Conservation (phyloP, 2,888 invertebrate genomes). For the Caenorhabditis drosophilae region DNA sequence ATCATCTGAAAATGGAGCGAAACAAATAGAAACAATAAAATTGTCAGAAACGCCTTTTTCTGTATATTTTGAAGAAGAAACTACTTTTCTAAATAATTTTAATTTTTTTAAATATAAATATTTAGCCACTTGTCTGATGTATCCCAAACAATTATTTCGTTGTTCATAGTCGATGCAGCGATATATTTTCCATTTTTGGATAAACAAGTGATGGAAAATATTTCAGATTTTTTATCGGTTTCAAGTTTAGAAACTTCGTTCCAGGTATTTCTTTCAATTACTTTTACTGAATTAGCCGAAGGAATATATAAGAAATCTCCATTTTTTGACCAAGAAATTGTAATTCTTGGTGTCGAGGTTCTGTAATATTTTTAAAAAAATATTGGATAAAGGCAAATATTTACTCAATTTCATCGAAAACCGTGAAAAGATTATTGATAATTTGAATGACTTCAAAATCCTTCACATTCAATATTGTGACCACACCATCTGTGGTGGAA, state of each 20-base stretch:
- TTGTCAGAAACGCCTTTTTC: slow-evolving; percentile 25
- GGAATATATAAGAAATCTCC: slow-evolving; percentile 34
- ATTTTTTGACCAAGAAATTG: slow-evolving; percentile 27
- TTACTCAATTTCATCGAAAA: slow-evolving; percentile 33
- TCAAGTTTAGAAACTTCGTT: slow-evolving; percentile 8
- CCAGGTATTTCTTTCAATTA: slow-evolving; percentile 8
- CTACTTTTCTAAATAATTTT: slow-evolving; percentile 9
- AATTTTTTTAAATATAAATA: background rate
- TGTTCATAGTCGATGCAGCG: slow-evolving; percentile 34
- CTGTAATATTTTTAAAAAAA: slow-evolving; percentile 14
- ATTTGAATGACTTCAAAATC: slow-evolving; percentile 10
- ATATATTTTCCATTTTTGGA: slow-evolving; percentile 36
- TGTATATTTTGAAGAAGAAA: slow-evolving; percentile 17
- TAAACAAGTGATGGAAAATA: slow-evolving; percentile 11
- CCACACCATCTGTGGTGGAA: slow-evolving; percentile 34
- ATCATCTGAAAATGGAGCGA: slow-evolving; percentile 36
- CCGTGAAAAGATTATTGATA: slow-evolving; percentile 19
- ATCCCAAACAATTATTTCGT: slow-evolving; percentile 38
- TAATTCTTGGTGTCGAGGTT: slow-evolving; percentile 15
- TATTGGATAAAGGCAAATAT: background rate
- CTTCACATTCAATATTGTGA: slow-evolving; percentile 20
- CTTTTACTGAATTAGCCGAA: slow-evolving; percentile 26
- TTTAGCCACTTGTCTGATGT: slow-evolving; percentile 4
- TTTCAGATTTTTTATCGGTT: background rate
- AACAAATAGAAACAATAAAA: slow-evolving; percentile 39